These are phyloP conservation scores for Noctua fimbriata DNA, from an alignment of 2,888 invertebrate genomes.

Conservation along the genomic window DNA sequence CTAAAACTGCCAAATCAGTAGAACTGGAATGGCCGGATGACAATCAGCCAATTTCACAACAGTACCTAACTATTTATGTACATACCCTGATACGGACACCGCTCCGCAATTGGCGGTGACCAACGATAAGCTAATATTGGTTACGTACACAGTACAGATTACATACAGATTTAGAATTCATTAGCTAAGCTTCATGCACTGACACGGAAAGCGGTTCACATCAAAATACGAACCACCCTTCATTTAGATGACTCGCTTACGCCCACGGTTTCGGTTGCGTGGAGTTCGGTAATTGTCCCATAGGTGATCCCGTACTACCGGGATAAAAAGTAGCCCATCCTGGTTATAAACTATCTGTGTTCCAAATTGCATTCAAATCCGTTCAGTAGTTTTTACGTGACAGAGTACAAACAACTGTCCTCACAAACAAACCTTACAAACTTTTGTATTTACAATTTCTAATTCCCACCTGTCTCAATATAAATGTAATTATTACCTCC, in stretches of 20 bases:
- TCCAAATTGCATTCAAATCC: neutral
- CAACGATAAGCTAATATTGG: slow-evolving; percentile 13
- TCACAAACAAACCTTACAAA: neutral
- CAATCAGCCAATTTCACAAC: slow-evolving; percentile 6
- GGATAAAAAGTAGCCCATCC: neutral
- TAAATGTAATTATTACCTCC: neutral
- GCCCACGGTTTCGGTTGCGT: neutral
- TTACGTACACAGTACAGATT: neutral
- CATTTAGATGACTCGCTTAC: neutral
- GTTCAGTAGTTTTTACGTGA: neutral
- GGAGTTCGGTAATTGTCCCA: neutral
- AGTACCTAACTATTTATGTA: neutral
- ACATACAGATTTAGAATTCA: neutral
- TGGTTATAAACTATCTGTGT: neutral
- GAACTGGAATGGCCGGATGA: slow-evolving; percentile 32
- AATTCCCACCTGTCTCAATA: neutral
- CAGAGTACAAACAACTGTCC: neutral
- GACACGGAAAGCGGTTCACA: neutral
- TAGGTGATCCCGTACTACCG: neutral
- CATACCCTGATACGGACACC: neutral
- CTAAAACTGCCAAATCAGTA: slow-evolving; percentile 19
- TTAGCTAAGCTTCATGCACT: neutral
- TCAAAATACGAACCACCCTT: neutral
- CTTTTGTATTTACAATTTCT: no score
- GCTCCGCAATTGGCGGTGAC: slow-evolving; percentile 9